These are phyloP conservation scores for Cebidichthys violaceus DNA, from an alignment of 2,113 vertebrate genomes.

Conservation along the genomic window DNA sequence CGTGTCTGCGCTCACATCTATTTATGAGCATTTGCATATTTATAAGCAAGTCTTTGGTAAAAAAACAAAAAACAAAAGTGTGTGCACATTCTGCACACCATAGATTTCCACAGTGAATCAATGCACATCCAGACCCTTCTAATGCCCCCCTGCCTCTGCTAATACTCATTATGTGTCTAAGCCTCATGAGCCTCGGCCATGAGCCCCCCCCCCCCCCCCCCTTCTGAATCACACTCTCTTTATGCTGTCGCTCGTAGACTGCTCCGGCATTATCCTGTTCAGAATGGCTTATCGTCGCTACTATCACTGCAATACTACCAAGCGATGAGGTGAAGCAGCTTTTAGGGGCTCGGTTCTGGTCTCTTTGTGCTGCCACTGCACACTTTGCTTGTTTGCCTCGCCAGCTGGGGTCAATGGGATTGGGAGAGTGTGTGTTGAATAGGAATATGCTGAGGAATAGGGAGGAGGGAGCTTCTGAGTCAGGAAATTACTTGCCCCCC, in stretches of 20 bases:
- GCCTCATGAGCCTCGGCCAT: conserved; percentile 42
- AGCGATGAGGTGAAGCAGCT: conserved; percentile 59
- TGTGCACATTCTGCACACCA: conserved; percentile 25
- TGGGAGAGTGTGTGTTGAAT: conserved; percentile 60
- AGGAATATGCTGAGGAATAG: conserved; percentile 47
- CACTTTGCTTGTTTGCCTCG: conserved; percentile 54
- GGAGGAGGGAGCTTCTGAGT: conserved; percentile 65
- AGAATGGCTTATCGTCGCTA: conserved; percentile 62
- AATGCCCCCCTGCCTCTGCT: conserved; percentile 34
- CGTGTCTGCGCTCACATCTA: not conserved
- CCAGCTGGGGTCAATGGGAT: conserved; percentile 66
- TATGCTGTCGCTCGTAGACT: conserved; percentile 40
- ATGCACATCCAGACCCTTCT: conserved; percentile 37
- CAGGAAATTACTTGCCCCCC: conserved; percentile 71
- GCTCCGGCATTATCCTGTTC: conserved; percentile 41
- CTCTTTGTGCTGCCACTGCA: conserved; percentile 51
- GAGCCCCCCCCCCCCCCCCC: conserved; percentile 8
- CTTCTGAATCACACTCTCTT: conserved; percentile 49
- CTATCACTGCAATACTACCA: conserved; percentile 47
- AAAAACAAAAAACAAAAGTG: not conserved
- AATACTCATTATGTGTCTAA: conserved; percentile 60
- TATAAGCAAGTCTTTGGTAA: not conserved
- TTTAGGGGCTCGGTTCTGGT: conserved; percentile 45
- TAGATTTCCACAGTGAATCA: conserved; percentile 49
- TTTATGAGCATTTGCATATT: conserved; percentile 34